Conservation (phyloP, 2,888 invertebrate species). For the Sturmia bella region DNA sequence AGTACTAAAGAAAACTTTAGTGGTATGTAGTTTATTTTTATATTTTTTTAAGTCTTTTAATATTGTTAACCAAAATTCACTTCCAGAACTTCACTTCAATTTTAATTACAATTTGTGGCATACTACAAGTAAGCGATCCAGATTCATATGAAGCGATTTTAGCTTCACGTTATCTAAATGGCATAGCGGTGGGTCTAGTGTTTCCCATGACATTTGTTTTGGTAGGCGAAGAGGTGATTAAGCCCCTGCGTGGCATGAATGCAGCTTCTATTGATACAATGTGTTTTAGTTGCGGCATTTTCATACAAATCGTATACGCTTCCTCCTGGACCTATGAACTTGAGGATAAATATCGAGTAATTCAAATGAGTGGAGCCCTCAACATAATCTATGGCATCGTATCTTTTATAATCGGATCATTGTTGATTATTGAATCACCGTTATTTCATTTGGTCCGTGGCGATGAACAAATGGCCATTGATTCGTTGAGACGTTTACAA, state of each 20-base stretch:
- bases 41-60: not conserved
- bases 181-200: constrained; percentile 76
- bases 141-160: constrained; percentile 59
- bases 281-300: constrained; percentile 72
- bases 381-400: constrained; percentile 72
- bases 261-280: constrained; percentile 71
- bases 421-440: constrained; percentile 76
- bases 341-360: constrained; percentile 6
- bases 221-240: constrained; percentile 74
- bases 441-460: constrained; percentile 73
- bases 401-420: constrained; percentile 67
- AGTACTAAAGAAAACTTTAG: constrained; percentile 73
- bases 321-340: not conserved
- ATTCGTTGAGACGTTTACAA: constrained; percentile 75
- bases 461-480: constrained; percentile 75
- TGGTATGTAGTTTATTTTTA: constrained; percentile 71
- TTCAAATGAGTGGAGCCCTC: constrained; percentile 74
- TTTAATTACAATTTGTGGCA: constrained; percentile 75
- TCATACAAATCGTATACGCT: constrained; percentile 73
- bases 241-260: constrained; percentile 73
- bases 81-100: constrained; percentile 71
- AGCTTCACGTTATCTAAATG: constrained; percentile 76
- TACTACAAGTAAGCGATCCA: constrained; percentile 70
- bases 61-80: not conserved
- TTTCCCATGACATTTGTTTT: constrained; percentile 76